Base-by-base conservation (phyloP, 2,888 invertebrate species). In the Gryllus longicercus region DNA sequence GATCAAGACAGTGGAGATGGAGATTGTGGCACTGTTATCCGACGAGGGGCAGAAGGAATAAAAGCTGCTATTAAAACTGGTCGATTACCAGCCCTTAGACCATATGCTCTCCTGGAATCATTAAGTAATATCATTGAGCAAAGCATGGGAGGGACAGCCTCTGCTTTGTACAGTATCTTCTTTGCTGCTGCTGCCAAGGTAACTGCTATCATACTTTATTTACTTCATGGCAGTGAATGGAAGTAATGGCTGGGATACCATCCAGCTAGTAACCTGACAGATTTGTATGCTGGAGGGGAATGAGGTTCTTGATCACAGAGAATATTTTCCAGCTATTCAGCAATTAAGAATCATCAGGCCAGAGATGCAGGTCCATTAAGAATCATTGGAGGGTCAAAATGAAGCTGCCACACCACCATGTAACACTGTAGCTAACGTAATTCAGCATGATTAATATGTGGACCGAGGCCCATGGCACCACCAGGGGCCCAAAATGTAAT, bases 141-240 rank as follows among this genome's bases (percentile, higher is more conserved):
- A 25, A 88, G 89, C 78, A 93, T 95, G 91, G 95, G 94, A 0
- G 95, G 95, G 0, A 92, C 93, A 0, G 92, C 94, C 0, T 95
- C 95, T 0, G 95, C 93, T 2, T 88, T 96, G 76, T 95, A 95
- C 87, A 92, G 93, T 82, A 88, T 96, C 82, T 91, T 95, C 81
- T 90, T 96, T 81, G 91, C 93, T 4, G 91, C 92, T 0, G 91
- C 91, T 0, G 90, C 91, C 0, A 80, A 80, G 76, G 79, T 79
- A 76, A 80, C 75, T 76, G 49, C 49, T 16, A 74, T 25, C 12
- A 14, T 77, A 38, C 38, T 38, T 38, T 38, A 38, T 38, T 38
- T 8, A 8, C 38, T 38, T 38, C 38, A 38, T 38, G 8, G 38
- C 38, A 38, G 38, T 38, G 38, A 38, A 38, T 38, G 38, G 38